phyloP scores from a whole-genome alignment of 1,140 invertebrate genomes.

The Drosophila chauvacae region DNA sequence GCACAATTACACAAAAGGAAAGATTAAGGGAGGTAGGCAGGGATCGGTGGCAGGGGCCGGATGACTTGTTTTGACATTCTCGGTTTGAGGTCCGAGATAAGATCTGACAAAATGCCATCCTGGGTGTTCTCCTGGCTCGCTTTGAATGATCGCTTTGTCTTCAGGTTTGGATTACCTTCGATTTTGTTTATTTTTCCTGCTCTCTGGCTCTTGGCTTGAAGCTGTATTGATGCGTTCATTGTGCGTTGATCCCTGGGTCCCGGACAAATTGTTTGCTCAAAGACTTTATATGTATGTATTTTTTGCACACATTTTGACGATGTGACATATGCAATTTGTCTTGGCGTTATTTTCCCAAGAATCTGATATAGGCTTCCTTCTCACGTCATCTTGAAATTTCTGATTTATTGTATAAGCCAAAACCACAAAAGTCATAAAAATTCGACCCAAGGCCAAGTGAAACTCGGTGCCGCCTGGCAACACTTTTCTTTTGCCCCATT shows the following conservation, averaged over 20 bases:
- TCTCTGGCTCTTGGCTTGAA: slow-evolving; percentile 3
- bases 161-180: slow-evolving; percentile 37
- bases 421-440: slow-evolving; percentile 33
- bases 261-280: slow-evolving; percentile 57
- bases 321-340: slow-evolving; percentile 29
- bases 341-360: slow-evolving; percentile 20
- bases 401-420: slow-evolving; percentile 58
- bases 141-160: slow-evolving; percentile 55
- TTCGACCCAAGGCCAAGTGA: slow-evolving; percentile 62
- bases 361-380: slow-evolving; percentile 28
- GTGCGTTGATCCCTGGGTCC: slow-evolving; percentile 13
- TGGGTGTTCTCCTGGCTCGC: slow-evolving; percentile 64
- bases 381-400: slow-evolving; percentile 7
- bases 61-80: slow-evolving; percentile 66
- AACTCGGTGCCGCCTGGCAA: slow-evolving; percentile 55
- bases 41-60: neutral
- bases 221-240: slow-evolving; percentile 30
- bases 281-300: slow-evolving; percentile 5
- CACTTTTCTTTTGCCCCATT: slow-evolving; percentile 61
- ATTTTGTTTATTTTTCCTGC: slow-evolving; percentile 9
- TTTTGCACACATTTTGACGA: slow-evolving; percentile 38
- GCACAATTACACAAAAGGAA: slow-evolving; percentile 41
- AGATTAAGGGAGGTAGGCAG: neutral
- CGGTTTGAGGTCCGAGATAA: slow-evolving; percentile 53
- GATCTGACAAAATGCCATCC: slow-evolving; percentile 55